A percentile compares a stretch with the other conserved stretches of the same genome.
Evolutionary conservation across 37 sponge, comb jelly and placozoan species (phyloP).

Genomic region (Amphimedon queenslandica): DNA sequence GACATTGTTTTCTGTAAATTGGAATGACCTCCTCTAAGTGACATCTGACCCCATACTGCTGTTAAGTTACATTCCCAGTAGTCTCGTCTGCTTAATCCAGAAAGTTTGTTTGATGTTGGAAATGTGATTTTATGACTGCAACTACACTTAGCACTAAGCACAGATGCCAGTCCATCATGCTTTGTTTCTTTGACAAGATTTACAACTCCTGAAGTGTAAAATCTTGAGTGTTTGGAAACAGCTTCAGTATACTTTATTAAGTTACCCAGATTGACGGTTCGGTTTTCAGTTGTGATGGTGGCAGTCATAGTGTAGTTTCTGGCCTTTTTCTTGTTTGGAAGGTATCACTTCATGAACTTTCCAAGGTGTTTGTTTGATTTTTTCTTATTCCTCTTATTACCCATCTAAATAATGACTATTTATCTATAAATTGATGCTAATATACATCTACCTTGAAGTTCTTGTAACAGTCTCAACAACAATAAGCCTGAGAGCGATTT

Average conservation of each 20-base stretch:
- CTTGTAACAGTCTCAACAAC: too few species aligned
- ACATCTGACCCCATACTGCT: slow-evolving; percentile 57
- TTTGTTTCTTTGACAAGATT: slow-evolving; percentile 16
- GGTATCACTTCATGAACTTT: too few species aligned
- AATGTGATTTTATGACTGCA: slow-evolving; percentile 3
- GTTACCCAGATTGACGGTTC: not conserved
- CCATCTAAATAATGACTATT: too few species aligned
- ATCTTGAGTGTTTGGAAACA: not conserved
- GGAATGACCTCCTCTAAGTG: slow-evolving; percentile 39
- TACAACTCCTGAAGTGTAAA: slow-evolving; percentile 4
- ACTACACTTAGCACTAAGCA: not conserved
- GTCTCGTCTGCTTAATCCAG: not conserved
- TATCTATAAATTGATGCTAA: too few species aligned
- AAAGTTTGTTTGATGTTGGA: slow-evolving; percentile 25
- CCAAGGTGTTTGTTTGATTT: too few species aligned
- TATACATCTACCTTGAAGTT: too few species aligned
- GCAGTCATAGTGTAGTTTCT: too few species aligned
- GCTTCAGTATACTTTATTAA: not conserved
- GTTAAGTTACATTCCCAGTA: slow-evolving; percentile 35
- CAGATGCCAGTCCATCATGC: slow-evolving; percentile 30
- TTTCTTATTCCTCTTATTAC: too few species aligned
- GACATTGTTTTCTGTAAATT: slow-evolving; percentile 14
- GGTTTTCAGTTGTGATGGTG: too few species aligned
- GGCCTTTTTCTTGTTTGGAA: too few species aligned
- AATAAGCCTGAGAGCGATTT: too few species aligned